Conservation (phyloP, 2,113 vertebrate genomes). For the Xerus inauris region DNA sequence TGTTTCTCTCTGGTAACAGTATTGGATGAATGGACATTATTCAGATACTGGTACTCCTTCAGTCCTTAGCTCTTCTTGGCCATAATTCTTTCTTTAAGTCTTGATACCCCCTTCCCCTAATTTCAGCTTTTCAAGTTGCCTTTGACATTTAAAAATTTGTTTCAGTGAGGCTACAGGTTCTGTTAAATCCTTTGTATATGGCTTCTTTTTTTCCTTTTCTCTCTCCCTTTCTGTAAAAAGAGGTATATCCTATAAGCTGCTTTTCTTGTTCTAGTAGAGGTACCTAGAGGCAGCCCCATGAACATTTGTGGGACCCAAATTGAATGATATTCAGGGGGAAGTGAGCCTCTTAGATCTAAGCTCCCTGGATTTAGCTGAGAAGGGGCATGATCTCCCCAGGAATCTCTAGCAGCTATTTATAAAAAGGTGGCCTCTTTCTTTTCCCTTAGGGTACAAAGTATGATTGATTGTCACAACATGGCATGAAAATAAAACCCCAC, state of each 20-base stretch:
- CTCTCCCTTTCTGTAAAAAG: background rate
- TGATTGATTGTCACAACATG: background rate
- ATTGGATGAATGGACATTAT: background rate
- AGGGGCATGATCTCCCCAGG: background rate
- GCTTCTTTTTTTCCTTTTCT: background rate
- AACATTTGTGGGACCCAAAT: background rate
- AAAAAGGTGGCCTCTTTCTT: background rate
- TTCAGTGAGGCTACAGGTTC: background rate
- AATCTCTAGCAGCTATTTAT: slow-evolving; percentile 51
- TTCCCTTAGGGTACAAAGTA: background rate
- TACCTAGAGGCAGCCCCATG: background rate
- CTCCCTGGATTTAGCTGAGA: background rate
- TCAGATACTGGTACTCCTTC: background rate
- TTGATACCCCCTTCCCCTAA: background rate
- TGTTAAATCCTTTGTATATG: background rate
- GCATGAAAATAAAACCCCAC: slow-evolving; percentile 56
- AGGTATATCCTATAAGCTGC: background rate
- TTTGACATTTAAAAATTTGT: background rate
- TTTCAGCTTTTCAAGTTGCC: slow-evolving; percentile 12
- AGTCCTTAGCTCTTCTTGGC: background rate
- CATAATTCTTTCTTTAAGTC: background rate
- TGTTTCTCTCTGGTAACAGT: background rate
- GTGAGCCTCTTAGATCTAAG: background rate
- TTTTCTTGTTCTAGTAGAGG: background rate
- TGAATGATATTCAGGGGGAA: background rate